Conservation (phyloP, 2,888 invertebrate genomes). For the Cephus nigrinus region DNA sequence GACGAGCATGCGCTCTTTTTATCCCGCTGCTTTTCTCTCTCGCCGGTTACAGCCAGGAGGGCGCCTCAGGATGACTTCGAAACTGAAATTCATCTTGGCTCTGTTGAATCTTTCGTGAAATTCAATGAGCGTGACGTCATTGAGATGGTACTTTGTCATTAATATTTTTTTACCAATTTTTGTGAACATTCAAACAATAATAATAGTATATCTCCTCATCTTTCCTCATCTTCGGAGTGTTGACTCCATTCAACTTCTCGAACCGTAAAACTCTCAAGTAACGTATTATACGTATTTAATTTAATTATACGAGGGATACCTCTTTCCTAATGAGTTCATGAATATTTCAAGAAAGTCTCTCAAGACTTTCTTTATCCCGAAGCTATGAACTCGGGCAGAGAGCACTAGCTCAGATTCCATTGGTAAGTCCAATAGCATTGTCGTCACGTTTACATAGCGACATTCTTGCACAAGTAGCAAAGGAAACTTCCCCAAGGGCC, state of each 20-base stretch:
- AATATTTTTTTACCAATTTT: neutral
- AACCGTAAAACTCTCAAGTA: neutral
- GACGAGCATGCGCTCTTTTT: conserved; percentile 27
- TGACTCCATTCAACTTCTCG: neutral
- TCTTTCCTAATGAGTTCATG: neutral
- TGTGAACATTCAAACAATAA: neutral
- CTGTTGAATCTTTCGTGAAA: neutral
- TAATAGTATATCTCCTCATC: neutral
- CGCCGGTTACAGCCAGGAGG: conserved; percentile 33
- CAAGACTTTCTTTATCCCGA: neutral
- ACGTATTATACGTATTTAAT: neutral
- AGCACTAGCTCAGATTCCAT: neutral
- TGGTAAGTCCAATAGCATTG: neutral
- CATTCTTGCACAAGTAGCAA: neutral
- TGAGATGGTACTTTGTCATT: neutral
- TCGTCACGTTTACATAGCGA: neutral
- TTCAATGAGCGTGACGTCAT: neutral
- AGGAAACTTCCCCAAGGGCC: neutral
- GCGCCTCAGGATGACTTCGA: conserved; percentile 48
- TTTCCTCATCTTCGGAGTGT: neutral
- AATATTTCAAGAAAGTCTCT: neutral
- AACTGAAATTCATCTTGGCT: neutral
- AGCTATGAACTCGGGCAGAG: neutral
- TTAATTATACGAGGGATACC: neutral
- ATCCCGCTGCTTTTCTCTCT: conserved; percentile 17